These are phyloP conservation scores for Drosophila borborema DNA, from an alignment of 2,888 invertebrate genomes.

Conservation along the genomic window DNA sequence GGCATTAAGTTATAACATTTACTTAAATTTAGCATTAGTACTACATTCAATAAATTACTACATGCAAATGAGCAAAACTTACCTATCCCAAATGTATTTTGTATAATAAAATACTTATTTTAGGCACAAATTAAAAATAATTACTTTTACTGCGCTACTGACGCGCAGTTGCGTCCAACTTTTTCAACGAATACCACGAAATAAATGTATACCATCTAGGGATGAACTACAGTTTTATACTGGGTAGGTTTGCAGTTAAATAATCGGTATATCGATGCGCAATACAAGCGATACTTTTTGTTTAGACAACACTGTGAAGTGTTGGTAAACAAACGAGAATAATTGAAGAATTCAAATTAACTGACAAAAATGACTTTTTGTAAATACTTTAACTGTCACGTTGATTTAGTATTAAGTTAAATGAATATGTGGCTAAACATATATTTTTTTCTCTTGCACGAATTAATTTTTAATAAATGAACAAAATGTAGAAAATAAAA, in stretches of 20 bases:
- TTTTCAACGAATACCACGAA: slow-evolving; percentile 47
- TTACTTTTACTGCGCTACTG: slow-evolving; percentile 38
- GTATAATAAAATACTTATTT: slow-evolving; percentile 33
- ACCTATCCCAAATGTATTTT: slow-evolving; percentile 38
- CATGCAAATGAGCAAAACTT: slow-evolving; percentile 6
- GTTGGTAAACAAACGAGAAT: neutral
- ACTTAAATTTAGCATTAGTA: neutral
- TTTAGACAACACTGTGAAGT: slow-evolving; percentile 3
- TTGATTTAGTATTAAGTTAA: neutral
- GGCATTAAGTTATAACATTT: neutral
- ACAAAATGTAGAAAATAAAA: neutral
- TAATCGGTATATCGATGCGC: slow-evolving; percentile 19
- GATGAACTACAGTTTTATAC: slow-evolving; percentile 34
- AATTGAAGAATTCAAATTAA: neutral
- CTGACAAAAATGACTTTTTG: neutral
- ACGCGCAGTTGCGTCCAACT: slow-evolving; percentile 62
- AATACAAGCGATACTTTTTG: neutral
- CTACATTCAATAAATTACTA: neutral
- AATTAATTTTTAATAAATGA: neutral
- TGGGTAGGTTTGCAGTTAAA: slow-evolving; percentile 20
- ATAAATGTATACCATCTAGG: slow-evolving; percentile 57
- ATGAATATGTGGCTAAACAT: neutral
- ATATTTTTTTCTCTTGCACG: neutral
- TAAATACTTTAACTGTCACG: neutral
- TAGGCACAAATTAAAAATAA: slow-evolving; percentile 33